A percentile compares a stretch with the other conserved stretches of the same genome.
Evolutionary conservation across 2,888 invertebrate genomes (phyloP).

Genomic region (Cataglyphis rosenhaueri): DNA sequence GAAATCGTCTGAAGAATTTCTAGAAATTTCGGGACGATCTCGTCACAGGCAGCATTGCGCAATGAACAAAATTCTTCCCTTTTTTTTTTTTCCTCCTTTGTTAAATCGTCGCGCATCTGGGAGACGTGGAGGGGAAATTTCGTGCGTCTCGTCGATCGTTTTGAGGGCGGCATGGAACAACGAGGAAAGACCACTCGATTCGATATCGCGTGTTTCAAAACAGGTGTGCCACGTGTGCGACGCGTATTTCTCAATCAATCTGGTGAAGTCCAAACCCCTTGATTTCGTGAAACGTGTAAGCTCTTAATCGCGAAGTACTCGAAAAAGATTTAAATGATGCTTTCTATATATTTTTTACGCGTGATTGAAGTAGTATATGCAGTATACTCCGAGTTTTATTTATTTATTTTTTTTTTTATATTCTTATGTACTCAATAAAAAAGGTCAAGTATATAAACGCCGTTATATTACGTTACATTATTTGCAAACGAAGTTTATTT

Average conservation of each 20-base stretch:
- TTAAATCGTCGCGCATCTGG: background rate
- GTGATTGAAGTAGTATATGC: background rate
- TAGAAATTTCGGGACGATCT: background rate
- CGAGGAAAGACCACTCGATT: background rate
- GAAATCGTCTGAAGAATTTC: background rate
- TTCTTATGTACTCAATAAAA: constrained; percentile 22
- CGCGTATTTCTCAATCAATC: background rate
- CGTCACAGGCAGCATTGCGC: background rate
- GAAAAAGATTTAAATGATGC: background rate
- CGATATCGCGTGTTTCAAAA: background rate
- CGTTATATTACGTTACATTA: constrained; percentile 13
- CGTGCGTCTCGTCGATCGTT: background rate
- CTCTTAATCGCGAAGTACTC: background rate
- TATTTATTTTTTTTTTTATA: background rate
- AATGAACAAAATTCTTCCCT: background rate
- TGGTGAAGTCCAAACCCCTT: background rate
- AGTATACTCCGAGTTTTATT: background rate
- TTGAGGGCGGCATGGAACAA: background rate
- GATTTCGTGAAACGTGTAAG: background rate
- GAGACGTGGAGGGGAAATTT: background rate
- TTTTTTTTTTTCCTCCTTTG: too few relatives aligned
- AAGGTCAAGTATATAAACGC: constrained; percentile 25
- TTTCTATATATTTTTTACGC: background rate
- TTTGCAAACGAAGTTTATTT: constrained; percentile 50
- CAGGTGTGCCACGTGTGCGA: background rate